Conservation (phyloP, 1,140 invertebrate species). For the Orchestia grillus region DNA sequence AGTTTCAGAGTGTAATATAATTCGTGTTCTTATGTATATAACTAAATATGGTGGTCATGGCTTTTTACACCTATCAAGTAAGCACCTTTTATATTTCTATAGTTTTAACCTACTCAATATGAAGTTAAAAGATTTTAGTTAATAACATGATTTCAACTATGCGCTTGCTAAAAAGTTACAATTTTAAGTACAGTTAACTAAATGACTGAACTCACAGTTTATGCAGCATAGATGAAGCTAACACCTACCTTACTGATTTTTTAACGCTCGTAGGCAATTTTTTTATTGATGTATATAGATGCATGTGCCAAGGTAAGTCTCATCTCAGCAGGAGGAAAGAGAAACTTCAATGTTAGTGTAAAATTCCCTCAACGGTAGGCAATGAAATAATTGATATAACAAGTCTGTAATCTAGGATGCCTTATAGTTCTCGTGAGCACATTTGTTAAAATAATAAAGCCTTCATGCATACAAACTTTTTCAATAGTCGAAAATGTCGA, state of each 20-base stretch:
- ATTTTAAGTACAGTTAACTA: conserved; percentile 17
- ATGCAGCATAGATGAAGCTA: conserved; percentile 7
- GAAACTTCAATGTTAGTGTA: conserved; percentile 5
- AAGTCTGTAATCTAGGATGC: conserved; percentile 55
- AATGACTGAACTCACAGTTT: conserved; percentile 20
- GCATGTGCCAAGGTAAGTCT: conserved; percentile 43
- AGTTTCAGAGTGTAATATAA: conserved; percentile 10
- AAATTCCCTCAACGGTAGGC: neutral
- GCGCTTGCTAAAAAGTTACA: conserved; percentile 43
- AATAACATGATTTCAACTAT: neutral
- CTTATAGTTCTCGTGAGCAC: conserved; percentile 54
- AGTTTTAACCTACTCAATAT: conserved; percentile 22
- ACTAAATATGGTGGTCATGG: conserved; percentile 50
- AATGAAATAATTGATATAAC: conserved; percentile 40
- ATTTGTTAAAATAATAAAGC: conserved; percentile 46
- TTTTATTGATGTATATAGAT: conserved; percentile 42
- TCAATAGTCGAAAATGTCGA: neutral
- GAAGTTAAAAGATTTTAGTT: neutral
- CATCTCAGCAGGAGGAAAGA: neutral
- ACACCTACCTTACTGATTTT: conserved; percentile 43
- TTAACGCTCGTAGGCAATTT: neutral
- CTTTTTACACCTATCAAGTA: conserved; percentile 48
- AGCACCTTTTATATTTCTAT: conserved; percentile 51
- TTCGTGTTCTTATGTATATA: conserved; percentile 42
- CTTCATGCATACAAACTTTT: neutral